phyloP scores from a whole-genome alignment of 1,140 invertebrate species.

The Pollicipes pollicipes region DNA sequence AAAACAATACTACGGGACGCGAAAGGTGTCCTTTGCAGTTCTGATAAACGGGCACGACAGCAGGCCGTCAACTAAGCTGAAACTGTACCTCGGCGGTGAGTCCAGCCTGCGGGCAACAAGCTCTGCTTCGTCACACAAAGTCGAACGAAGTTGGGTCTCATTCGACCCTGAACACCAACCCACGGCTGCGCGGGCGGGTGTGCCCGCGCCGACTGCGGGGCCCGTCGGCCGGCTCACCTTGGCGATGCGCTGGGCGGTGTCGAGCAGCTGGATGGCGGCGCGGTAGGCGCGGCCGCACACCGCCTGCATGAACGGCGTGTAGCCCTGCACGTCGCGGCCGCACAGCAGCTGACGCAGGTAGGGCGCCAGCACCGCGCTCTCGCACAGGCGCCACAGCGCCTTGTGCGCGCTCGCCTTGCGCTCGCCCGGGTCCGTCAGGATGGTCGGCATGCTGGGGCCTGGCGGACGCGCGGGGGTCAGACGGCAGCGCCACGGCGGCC shows the following conservation, averaged over 20 bases:
- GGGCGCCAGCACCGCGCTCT: conserved; percentile 42
- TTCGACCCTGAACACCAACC: too few species aligned
- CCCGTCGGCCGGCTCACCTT: too few species aligned
- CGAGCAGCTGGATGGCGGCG: conserved; percentile 71
- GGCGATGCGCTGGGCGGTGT: conserved; percentile 57
- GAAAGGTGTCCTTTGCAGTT: too few species aligned
- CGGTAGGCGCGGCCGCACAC: conserved; percentile 71
- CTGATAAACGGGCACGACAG: too few species aligned
- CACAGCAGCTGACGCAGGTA: conserved; percentile 65
- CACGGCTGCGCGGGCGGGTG: not conserved
- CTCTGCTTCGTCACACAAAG: too few species aligned
- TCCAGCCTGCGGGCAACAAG: too few species aligned
- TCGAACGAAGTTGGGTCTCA: too few species aligned
- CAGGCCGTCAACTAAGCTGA: too few species aligned
- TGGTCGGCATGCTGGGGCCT: conserved; percentile 20
- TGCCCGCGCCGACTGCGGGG: not conserved
- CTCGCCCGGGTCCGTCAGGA: conserved; percentile 15
- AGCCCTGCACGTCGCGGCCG: conserved; percentile 74
- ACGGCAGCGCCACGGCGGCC: too few species aligned
- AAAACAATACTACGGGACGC: too few species aligned
- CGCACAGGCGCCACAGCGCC: conserved; percentile 1
- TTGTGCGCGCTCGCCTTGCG: conserved; percentile 6
- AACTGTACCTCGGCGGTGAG: too few species aligned
- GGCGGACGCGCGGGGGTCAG: conserved; percentile 15
- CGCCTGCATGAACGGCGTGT: conserved; percentile 93